Percentiles rank a stretch among this genome's conserved stretches.
Evolutionary conservation across 2,797 vertebrate genomes (phyloP).

Genomic region (Gymnoscopelus braueri): DNA sequence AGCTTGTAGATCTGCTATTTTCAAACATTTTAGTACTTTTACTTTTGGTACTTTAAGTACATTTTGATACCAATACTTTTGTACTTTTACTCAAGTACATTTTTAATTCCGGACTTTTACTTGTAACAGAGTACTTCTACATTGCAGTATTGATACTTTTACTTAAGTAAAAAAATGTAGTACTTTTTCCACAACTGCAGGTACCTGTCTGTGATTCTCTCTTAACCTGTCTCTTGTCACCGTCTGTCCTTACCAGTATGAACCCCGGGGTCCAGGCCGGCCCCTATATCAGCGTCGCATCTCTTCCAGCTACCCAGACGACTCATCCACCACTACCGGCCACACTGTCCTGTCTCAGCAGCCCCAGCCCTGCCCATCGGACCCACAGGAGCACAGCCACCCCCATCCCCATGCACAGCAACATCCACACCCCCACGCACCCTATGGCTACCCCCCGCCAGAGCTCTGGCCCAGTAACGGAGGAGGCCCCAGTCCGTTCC

Average conservation of each 20-base stretch:
- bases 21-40: no score
- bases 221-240: not conserved
- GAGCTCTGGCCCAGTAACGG: constrained; percentile 93
- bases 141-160: no score
- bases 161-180: no score
- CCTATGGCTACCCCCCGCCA: constrained; percentile 89
- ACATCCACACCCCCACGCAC: constrained; percentile 72
- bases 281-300: constrained; percentile 99
- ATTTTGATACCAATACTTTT: no score
- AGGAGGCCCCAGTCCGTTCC: constrained; percentile 86
- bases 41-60: no score
- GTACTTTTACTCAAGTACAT: no score
- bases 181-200: no score
- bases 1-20: no score
- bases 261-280: constrained; percentile 98
- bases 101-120: no score
- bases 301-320: constrained; percentile 92
- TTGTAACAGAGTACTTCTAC: no score
- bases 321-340: constrained; percentile 89
- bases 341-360: constrained; percentile 88
- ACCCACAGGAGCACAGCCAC: constrained; percentile 87
- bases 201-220: not conserved
- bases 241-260: constrained; percentile 85
- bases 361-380: constrained; percentile 71
- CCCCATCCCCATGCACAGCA: constrained; percentile 79